Evolutionary conservation across 2,797 vertebrate species (phyloP).

Genomic region (Diplodus sargus): DNA sequence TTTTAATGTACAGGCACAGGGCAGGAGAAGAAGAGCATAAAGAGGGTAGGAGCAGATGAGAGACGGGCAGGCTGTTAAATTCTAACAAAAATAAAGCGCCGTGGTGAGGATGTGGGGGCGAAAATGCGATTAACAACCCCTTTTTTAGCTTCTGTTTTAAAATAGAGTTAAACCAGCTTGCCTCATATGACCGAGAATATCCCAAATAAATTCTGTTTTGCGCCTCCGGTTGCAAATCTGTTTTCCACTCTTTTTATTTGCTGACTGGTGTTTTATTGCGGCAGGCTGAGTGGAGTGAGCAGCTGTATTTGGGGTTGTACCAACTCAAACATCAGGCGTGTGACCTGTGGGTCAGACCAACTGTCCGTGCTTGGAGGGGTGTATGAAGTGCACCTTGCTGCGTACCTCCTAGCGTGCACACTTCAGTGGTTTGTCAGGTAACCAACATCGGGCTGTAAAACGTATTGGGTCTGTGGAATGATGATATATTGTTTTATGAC

Average conservation of each 20-base stretch:
- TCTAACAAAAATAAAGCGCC: conserved; percentile 49
- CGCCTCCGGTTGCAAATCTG: conserved; percentile 18
- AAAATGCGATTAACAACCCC: conserved; percentile 25
- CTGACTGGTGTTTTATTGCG: conserved; percentile 46
- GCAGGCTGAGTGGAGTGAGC: conserved; percentile 39
- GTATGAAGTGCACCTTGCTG: conserved; percentile 1
- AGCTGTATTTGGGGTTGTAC: conserved; percentile 62
- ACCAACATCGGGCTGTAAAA: conserved; percentile 28
- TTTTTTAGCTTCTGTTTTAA: conserved; percentile 32
- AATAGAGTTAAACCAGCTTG: conserved; percentile 39
- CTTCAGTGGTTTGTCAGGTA: conserved; percentile 21
- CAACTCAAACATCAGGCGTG: conserved; percentile 45
- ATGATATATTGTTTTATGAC: conserved; percentile 28
- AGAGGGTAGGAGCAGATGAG: background rate
- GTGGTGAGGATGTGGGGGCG: conserved; percentile 48
- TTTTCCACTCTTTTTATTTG: conserved; percentile 35
- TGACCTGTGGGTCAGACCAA: conserved; percentile 43
- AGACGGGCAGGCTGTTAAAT: conserved; percentile 33
- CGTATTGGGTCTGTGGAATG: conserved; percentile 15
- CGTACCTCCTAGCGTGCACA: background rate
- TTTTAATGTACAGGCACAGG: conserved; percentile 59
- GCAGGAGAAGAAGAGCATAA: conserved; percentile 13
- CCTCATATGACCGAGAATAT: conserved; percentile 26
- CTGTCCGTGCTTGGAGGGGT: conserved; percentile 9
- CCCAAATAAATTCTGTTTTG: conserved; percentile 51